Percentiles rank a stretch among this genome's conserved stretches.
Conservation (phyloP, 2,113 vertebrate genomes). For the Corythornis vintsioides region DNA sequence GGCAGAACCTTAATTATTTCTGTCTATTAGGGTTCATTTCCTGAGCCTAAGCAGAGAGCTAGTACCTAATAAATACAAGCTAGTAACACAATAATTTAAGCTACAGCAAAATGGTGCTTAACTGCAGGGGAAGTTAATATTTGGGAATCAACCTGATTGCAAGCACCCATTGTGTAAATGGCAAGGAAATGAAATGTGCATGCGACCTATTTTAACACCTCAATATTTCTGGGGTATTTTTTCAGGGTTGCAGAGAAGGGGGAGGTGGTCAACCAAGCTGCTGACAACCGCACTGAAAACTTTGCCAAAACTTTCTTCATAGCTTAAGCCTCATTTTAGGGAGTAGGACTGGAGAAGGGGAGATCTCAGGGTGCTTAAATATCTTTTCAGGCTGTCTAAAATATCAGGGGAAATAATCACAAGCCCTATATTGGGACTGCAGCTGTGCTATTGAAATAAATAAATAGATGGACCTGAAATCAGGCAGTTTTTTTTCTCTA, state of each 20-base stretch:
- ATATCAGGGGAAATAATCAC: conserved; percentile 76
- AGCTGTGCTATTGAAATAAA: conserved; percentile 53
- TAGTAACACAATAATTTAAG: conserved; percentile 72
- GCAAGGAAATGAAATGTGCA: conserved; percentile 66
- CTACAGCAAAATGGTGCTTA: conserved; percentile 54
- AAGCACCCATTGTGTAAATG: conserved; percentile 71
- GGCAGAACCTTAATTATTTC: conserved; percentile 81
- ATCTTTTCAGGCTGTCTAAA: conserved; percentile 69
- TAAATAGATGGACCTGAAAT: not conserved
- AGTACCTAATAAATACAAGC: conserved; percentile 77
- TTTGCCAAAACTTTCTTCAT: conserved; percentile 49
- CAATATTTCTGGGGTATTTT: conserved; percentile 66
- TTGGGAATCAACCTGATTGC: conserved; percentile 27
- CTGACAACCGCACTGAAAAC: conserved; percentile 62
- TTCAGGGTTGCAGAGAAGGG: not conserved
- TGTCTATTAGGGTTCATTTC: conserved; percentile 82
- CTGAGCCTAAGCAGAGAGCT: conserved; percentile 75
- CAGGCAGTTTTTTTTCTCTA: not conserved
- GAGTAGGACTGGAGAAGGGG: not conserved
- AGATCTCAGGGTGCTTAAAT: conserved; percentile 67
- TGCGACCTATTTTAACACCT: conserved; percentile 76
- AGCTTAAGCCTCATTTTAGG: conserved; percentile 2
- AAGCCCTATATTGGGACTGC: not conserved
- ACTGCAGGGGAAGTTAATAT: conserved; percentile 69
- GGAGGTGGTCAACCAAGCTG: conserved; percentile 10